Evolutionary conservation across 1,140 invertebrate species (phyloP).

Genomic region (Polyergus mexicanus): DNA sequence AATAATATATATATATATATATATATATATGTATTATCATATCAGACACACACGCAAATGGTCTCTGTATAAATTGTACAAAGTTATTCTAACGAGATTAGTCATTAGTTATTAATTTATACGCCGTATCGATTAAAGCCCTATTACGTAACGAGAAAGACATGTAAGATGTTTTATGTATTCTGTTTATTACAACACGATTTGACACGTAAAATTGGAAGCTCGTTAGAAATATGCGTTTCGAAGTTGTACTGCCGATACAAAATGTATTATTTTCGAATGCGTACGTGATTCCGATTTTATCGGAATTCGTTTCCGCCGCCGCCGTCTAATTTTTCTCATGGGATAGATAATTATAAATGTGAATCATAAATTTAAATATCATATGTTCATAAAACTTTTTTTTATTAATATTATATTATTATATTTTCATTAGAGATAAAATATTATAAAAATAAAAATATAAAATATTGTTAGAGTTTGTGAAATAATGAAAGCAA

Average conservation of each 20-base stretch:
- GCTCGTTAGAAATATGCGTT: slow-evolving; percentile 40
- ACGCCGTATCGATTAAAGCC: slow-evolving; percentile 47
- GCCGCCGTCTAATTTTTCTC: background rate
- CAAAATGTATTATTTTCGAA: slow-evolving; percentile 31
- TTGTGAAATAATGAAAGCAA: background rate
- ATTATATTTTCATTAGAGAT: background rate
- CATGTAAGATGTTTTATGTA: slow-evolving; percentile 37
- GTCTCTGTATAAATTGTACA: slow-evolving; percentile 84
- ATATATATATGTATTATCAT: slow-evolving; percentile 79
- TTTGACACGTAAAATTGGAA: slow-evolving; percentile 12
- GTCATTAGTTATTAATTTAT: slow-evolving; percentile 80
- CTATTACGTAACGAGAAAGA: slow-evolving; percentile 19
- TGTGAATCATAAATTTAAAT: background rate
- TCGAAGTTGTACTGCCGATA: slow-evolving; percentile 27
- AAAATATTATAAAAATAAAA: background rate
- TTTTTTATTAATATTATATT: slow-evolving; percentile 6
- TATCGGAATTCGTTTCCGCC: slow-evolving; percentile 25
- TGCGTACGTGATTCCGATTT: slow-evolving; percentile 44
- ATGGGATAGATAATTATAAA: background rate
- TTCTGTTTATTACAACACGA: slow-evolving; percentile 16
- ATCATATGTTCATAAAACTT: background rate
- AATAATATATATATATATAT: slow-evolving; percentile 68
- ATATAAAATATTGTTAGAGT: background rate
- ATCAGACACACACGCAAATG: slow-evolving; percentile 77
- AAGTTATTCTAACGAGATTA: slow-evolving; percentile 79